Percentiles rank a stretch among this genome's conserved stretches.
Evolutionary conservation across 2,797 vertebrate genomes (phyloP).

Genomic region (Myotis myotis): DNA sequence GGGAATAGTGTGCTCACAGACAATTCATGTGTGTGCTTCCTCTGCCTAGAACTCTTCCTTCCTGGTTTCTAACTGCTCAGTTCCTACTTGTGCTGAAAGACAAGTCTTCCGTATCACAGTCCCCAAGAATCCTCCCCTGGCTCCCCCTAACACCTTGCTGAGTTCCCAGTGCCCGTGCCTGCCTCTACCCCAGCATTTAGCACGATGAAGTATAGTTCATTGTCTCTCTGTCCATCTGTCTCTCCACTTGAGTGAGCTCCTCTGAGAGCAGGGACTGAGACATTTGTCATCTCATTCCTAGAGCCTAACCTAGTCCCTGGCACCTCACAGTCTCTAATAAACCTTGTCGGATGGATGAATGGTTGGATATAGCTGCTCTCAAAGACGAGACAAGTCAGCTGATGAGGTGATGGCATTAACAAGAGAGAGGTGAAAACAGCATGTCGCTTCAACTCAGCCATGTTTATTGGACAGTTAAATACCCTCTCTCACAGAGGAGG

Average conservation of each 20-base stretch:
- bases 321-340: not conserved
- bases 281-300: not conserved
- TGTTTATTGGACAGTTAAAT: constrained; percentile 66
- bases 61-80: not conserved
- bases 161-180: not conserved
- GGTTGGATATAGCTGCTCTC: not conserved
- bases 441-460: constrained; percentile 29
- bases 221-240: not conserved
- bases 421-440: not conserved
- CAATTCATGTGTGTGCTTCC: not conserved
- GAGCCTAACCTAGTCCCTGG: not conserved
- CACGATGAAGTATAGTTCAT: not conserved
- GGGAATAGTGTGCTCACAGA: not conserved
- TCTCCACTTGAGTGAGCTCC: not conserved
- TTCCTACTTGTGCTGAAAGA: not conserved
- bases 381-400: not conserved
- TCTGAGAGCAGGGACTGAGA: not conserved
- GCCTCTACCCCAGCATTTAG: not conserved
- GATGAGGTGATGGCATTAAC: not conserved
- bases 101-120: not conserved
- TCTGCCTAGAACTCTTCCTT: not conserved
- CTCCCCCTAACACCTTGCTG: not conserved
- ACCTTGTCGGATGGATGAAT: not conserved
- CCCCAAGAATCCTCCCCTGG: not conserved
- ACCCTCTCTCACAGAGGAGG: not conserved